Percentiles rank a stretch among this genome's conserved stretches.
These are phyloP conservation scores for Oreochromis aureus DNA, from an alignment of 2,113 vertebrate species.

Conservation along the genomic window DNA sequence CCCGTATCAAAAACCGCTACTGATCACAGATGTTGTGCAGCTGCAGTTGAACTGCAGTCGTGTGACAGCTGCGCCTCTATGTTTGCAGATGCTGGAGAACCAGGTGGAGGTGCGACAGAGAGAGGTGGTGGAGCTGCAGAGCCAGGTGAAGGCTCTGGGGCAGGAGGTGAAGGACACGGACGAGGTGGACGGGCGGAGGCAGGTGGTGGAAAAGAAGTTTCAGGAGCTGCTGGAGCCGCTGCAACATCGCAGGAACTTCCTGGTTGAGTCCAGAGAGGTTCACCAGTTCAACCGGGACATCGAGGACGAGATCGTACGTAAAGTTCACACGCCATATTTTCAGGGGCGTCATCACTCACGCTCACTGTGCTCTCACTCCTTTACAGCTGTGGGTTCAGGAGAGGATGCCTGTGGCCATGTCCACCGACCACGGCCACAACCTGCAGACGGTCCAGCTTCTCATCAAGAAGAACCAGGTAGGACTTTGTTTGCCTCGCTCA, in stretches of 20 bases:
- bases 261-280: constrained; percentile 90
- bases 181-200: constrained; percentile 86
- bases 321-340: not conserved
- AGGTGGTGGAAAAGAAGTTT: constrained; percentile 86
- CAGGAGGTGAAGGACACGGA: constrained; percentile 90
- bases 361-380: not conserved
- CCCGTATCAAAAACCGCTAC: too few relatives aligned
- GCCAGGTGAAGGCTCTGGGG: constrained; percentile 85
- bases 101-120: constrained; percentile 96
- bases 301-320: constrained; percentile 91
- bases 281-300: constrained; percentile 95
- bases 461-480: constrained; percentile 97
- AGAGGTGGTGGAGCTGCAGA: constrained; percentile 92
- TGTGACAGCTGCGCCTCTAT: not conserved
- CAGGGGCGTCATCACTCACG: not conserved
- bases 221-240: constrained; percentile 86
- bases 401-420: constrained; percentile 89
- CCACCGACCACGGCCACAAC: constrained; percentile 92
- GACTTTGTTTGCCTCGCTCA: not conserved
- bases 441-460: constrained; percentile 95
- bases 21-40: not conserved
- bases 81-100: constrained; percentile 90
- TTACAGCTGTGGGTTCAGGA: constrained; percentile 76
- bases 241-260: constrained; percentile 78
- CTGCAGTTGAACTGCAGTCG: not conserved